Base-by-base conservation (phyloP, 2,797 vertebrate species). In the Echiichthys vipera region DNA sequence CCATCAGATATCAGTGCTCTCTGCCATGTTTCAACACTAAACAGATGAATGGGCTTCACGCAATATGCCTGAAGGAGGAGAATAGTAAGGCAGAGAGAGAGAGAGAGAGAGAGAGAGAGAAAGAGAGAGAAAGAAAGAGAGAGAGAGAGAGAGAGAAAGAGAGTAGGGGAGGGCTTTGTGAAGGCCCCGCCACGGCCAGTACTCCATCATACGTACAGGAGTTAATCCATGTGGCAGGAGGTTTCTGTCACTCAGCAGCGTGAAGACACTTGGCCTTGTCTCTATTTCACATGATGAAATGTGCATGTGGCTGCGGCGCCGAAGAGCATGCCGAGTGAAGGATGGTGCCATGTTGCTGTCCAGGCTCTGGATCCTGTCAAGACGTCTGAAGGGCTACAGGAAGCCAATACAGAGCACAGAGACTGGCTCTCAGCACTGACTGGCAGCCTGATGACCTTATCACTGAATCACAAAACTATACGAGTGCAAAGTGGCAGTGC, bases 41-140 rank as follows among this genome's bases (percentile, higher is more conserved):
- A 83, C 88, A 93, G 91, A 93, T 93, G 88, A 93, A 93, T 87
- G 56, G 77, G 74, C 76, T 86, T 86, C 80, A 83, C 82, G 83
- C 78, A 86, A 89, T 87, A 86, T 91, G 88, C 89, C 86, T 77
- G 51, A 75, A 88, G 85, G 81, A 75, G 49, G 71, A 73, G 71
- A 69, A 70, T 20, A 71, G 81, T 59, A 51, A 68, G 80, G 61
- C 43, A n/a, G 37, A 36, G 68, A 72, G 42, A 76, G 46, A 72
- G 50, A 7, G 42, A 5, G 65, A 53, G 55, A 65, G 20, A 13
- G 67, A 17, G 25, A 50, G 24, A n/a, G n/a, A n/a, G 51, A 75
- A 88, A 84, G 81, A 75, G 49, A n/a, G 71, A 73, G 71, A 69
- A 70, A 71, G 81, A 57, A 51, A 68, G 80, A 58, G 40, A n/a